These are phyloP conservation scores for Microplitis deprimator DNA, from an alignment of 2,888 invertebrate species.

Conservation along the genomic window DNA sequence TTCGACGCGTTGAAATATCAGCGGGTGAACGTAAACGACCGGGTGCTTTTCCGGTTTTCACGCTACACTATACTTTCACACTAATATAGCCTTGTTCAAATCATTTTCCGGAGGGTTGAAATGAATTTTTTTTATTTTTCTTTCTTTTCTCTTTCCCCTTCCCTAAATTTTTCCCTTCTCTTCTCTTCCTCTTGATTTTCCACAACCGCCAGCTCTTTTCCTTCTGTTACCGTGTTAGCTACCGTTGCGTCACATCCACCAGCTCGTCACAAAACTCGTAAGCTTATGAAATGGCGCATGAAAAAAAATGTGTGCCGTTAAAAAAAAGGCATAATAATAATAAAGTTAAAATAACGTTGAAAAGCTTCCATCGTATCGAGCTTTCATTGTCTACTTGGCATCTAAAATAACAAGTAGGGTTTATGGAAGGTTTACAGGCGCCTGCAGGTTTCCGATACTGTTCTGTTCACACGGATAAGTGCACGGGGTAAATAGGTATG, in stretches of 20 bases:
- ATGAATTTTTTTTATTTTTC: slow-evolving; percentile 1
- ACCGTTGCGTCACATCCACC: too few relatives aligned
- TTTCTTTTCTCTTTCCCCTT: not conserved
- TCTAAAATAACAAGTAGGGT: slow-evolving; percentile 32
- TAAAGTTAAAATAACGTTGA: slow-evolving; percentile 3
- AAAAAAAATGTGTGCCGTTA: not conserved
- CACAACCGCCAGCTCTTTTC: not conserved
- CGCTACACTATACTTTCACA: slow-evolving; percentile 1
- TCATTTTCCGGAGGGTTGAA: slow-evolving; percentile 11
- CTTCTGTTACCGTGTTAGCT: too few relatives aligned
- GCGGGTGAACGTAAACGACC: slow-evolving; percentile 27
- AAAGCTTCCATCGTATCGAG: slow-evolving; percentile 22
- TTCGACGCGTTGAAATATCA: slow-evolving; percentile 42
- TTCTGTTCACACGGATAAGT: slow-evolving; percentile 18
- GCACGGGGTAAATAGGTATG: slow-evolving; percentile 30
- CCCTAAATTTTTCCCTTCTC: not conserved
- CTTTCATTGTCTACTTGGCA: slow-evolving; percentile 26
- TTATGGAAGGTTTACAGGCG: slow-evolving; percentile 15
- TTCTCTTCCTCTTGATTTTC: not conserved
- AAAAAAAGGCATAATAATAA: not conserved
- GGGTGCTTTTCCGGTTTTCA: slow-evolving; percentile 22
- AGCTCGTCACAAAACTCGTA: not conserved
- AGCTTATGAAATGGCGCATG: not conserved
- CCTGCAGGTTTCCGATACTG: slow-evolving; percentile 25
- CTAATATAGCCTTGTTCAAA: slow-evolving; percentile 3